Base-by-base conservation (phyloP, 2,797 vertebrate species). In the Parambassis ranga region DNA sequence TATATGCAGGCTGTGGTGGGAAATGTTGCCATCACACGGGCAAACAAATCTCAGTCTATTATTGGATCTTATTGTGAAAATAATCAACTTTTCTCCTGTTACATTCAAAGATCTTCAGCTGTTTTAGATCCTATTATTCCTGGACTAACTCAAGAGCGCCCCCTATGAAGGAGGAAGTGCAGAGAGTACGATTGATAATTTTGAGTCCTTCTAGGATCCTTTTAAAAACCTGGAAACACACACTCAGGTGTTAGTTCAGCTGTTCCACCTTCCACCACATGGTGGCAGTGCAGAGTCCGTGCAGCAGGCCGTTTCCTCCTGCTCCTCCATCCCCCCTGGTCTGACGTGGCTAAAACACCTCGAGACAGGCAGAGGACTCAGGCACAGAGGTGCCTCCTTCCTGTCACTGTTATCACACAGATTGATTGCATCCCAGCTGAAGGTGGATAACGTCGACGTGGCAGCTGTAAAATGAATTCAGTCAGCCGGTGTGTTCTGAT, bases 281-380 rank as follows among this genome's bases (percentile, higher is more conserved):
- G 85, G 35, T 72, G 85, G 82, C 83, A 71, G 59, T 39, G 43
- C 6, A 59, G 75, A 50, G 68, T 53, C 38, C 56, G 23, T 16
- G 33, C 52, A 3, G 23, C 46, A 63, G 49, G 49, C 27, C 10
- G 6, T 50, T 10, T 56, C 16, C 20, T 16, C 28, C n/a, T n/a
- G n/a, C 4, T 10, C 23, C 23, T 32, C 26, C 32, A 2, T 37
- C 48, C 44, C 19, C 7, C 16, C 42, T n/a, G 14, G 52, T 64
- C 61, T 57, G 47, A 56, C 7, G 22, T n/a, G 47, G 9, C 15
- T 38, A 65, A 66, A n/a, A 83, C 28, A 48, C 43, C 51, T 75
- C 18, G 1, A 56, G 56, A 75, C 50, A 26, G 22, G 48, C 37
- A 38, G 14, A 26, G 50, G 20, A 41, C 61, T 42, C 19, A 10